Evolutionary conservation across 2,888 invertebrate species (phyloP).

Genomic region (Diaperis boleti): DNA sequence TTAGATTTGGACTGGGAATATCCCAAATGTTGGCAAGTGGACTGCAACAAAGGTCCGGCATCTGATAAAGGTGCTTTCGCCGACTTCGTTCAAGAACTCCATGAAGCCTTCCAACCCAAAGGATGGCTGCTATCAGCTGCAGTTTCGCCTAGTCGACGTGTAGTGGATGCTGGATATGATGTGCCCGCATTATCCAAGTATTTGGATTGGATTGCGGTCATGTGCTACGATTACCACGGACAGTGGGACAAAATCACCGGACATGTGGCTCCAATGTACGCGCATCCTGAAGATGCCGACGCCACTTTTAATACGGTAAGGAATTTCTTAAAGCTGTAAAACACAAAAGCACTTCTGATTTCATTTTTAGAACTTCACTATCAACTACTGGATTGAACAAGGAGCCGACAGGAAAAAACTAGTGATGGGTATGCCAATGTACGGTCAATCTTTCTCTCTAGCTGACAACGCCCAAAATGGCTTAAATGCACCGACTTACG

Average conservation of each 20-base stretch:
- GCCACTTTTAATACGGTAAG: slow-evolving; percentile 82
- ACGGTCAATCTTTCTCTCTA: slow-evolving; percentile 89
- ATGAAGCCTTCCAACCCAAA: slow-evolving; percentile 77
- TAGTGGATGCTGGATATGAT: slow-evolving; percentile 88
- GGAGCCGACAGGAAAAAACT: slow-evolving; percentile 85
- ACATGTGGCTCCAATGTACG: slow-evolving; percentile 90
- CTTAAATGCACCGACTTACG: slow-evolving; percentile 83
- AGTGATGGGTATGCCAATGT: slow-evolving; percentile 89
- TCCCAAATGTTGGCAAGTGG: slow-evolving; percentile 91
- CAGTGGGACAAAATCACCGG: slow-evolving; percentile 94
- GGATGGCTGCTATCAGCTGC: slow-evolving; percentile 84
- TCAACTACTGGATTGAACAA: slow-evolving; percentile 86
- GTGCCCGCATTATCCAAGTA: slow-evolving; percentile 80
- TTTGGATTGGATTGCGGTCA: slow-evolving; percentile 91
- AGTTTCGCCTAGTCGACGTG: slow-evolving; percentile 86
- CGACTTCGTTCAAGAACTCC: slow-evolving; percentile 80
- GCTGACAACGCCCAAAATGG: slow-evolving; percentile 75
- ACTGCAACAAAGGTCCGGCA: slow-evolving; percentile 84
- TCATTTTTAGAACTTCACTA: slow-evolving; percentile 80
- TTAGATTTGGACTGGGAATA: slow-evolving; percentile 96
- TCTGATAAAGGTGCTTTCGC: slow-evolving; percentile 86
- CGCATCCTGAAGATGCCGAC: slow-evolving; percentile 79
- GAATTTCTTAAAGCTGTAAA: too few species aligned
- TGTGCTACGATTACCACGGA: slow-evolving; percentile 93
- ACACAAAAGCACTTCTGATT: too few species aligned